These are phyloP conservation scores for Sylvietta virens DNA, from an alignment of 2,113 vertebrate genomes.

Conservation along the genomic window DNA sequence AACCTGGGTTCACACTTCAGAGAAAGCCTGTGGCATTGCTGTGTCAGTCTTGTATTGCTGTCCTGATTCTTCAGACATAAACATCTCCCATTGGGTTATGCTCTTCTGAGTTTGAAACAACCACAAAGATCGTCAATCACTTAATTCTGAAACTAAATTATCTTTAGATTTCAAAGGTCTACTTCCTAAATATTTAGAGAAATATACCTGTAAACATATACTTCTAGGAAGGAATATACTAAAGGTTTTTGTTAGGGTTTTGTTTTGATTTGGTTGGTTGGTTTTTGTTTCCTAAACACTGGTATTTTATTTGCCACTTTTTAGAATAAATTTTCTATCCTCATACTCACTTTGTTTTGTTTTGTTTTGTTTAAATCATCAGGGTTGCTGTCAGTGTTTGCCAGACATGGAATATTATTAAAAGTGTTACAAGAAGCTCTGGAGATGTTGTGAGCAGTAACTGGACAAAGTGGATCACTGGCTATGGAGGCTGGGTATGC, in stretches of 20 bases:
- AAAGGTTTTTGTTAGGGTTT: background rate
- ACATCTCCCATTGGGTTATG: rapidly evolving
- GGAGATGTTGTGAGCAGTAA: constrained; percentile 14
- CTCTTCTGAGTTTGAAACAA: background rate
- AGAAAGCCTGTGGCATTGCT: background rate
- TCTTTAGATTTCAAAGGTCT: background rate
- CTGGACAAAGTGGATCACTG: constrained; percentile 42
- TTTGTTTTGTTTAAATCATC: background rate
- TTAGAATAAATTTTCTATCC: background rate
- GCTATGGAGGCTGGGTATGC: constrained; percentile 49
- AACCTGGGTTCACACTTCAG: background rate
- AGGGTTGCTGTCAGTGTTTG: constrained; percentile 57
- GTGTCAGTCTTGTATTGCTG: background rate
- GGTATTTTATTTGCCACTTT: background rate
- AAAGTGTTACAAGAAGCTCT: constrained; percentile 32
- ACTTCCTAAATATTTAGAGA: background rate
- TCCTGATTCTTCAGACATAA: background rate
- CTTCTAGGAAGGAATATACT: background rate
- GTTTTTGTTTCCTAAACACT: background rate
- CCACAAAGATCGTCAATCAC: background rate
- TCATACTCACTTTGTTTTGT: background rate
- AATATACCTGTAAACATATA: background rate
- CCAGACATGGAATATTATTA: constrained; percentile 40
- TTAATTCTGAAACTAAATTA: background rate
- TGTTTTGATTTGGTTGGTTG: background rate